phyloP scores from a whole-genome alignment of 2,797 vertebrate genomes.

The Sebastolobus altivelis region DNA sequence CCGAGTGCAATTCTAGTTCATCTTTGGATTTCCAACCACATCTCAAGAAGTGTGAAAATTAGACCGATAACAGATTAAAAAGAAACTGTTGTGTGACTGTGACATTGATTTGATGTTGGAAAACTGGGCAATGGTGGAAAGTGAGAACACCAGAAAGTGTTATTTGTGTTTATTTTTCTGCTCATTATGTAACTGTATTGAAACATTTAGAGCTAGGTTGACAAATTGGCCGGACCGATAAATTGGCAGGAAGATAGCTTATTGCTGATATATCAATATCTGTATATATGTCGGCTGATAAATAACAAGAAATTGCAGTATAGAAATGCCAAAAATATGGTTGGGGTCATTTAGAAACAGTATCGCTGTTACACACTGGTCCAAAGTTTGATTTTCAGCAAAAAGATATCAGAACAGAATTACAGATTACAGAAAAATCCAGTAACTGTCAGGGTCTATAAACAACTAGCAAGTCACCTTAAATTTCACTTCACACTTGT shows the following conservation, averaged over 20 bases:
- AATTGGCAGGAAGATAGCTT: neutral
- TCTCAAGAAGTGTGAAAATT: neutral
- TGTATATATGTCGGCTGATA: neutral
- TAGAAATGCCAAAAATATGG: neutral
- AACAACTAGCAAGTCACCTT: neutral
- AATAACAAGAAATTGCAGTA: neutral
- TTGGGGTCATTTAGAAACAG: neutral
- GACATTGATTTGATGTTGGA: neutral
- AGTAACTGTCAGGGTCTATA: neutral
- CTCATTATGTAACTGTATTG: neutral
- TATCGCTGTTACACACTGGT: neutral
- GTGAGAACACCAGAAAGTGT: neutral
- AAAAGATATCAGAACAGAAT: neutral
- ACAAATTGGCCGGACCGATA: too few species aligned
- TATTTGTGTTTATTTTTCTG: slow-evolving; percentile 8
- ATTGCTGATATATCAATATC: neutral
- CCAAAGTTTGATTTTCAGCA: neutral
- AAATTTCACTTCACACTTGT: neutral
- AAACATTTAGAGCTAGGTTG: neutral
- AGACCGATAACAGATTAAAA: neutral
- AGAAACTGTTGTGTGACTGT: neutral
- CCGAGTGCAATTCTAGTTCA: too few species aligned
- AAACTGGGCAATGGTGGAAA: neutral
- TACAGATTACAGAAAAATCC: too few species aligned
- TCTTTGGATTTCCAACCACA: neutral